phyloP scores from a whole-genome alignment of 2,113 vertebrate genomes.

The Otocyon megalotis region DNA sequence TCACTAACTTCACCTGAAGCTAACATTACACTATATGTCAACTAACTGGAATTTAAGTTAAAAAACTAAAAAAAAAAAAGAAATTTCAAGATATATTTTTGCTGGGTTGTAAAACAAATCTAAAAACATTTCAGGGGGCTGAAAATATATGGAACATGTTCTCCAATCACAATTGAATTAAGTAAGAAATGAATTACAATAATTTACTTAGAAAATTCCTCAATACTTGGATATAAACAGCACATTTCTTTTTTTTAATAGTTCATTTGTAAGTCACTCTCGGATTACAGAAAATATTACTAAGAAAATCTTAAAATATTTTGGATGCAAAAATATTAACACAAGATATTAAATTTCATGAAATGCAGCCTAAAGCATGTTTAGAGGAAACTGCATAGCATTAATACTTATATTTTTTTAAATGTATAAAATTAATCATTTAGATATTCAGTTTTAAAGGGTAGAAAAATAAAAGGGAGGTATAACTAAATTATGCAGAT shows the following conservation, averaged over 20 bases:
- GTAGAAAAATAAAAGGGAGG: background rate
- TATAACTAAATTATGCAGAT: background rate
- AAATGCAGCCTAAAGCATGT: background rate
- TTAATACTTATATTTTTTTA: background rate
- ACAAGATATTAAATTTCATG: background rate
- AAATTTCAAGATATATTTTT: background rate
- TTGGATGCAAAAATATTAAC: background rate
- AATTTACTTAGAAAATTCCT: background rate
- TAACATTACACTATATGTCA: background rate
- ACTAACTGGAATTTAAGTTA: background rate
- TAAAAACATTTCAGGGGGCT: background rate
- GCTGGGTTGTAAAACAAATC: background rate
- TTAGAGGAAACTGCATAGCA: background rate
- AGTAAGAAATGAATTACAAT: background rate
- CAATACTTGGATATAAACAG: background rate
- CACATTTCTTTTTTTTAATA: background rate
- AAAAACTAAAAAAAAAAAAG: background rate
- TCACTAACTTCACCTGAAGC: background rate
- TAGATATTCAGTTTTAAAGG: background rate
- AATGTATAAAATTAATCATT: background rate
- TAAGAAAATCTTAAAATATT: background rate
- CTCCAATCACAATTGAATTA: background rate
- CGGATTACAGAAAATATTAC: background rate
- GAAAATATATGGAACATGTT: background rate
- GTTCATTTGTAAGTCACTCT: background rate